Percentiles rank a stretch among this genome's conserved stretches.
phyloP scores from a whole-genome alignment of 1,140 invertebrate species.

The Coenobita brevimanus region DNA sequence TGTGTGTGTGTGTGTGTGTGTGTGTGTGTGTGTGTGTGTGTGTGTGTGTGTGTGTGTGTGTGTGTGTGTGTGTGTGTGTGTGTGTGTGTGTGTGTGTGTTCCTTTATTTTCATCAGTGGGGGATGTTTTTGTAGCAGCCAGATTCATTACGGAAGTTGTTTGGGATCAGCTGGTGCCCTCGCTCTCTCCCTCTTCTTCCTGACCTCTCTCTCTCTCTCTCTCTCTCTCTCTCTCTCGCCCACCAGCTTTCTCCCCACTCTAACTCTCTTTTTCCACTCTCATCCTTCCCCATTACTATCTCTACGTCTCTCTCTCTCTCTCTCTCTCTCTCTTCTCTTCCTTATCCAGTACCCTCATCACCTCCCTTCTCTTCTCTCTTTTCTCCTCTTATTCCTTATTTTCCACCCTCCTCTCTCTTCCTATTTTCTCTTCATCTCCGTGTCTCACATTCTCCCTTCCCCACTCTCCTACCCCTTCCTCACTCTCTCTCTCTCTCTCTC shows the following conservation, averaged over 20 bases:
- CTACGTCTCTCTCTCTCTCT: background rate
- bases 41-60: no score
- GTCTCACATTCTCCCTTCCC: background rate
- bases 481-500: background rate
- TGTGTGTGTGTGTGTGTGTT: no score
- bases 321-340: background rate
- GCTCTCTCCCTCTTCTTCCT: no score
- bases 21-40: no score
- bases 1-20: no score
- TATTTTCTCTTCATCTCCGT: background rate
- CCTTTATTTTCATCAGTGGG: no score
- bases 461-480: background rate
- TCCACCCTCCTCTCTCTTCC: background rate
- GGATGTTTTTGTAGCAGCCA: no score
- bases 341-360: background rate
- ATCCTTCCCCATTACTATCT: background rate
- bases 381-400: background rate
- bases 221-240: background rate
- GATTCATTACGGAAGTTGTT: no score
- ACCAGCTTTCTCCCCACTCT: background rate
- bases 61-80: no score
- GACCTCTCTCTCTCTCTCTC: no score
- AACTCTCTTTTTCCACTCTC: background rate
- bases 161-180: no score
- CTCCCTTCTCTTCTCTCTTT: background rate